A percentile compares a stretch with the other conserved stretches of the same genome.
Evolutionary conservation across 2,888 invertebrate genomes (phyloP).

Genomic region (Acronicta aceris): DNA sequence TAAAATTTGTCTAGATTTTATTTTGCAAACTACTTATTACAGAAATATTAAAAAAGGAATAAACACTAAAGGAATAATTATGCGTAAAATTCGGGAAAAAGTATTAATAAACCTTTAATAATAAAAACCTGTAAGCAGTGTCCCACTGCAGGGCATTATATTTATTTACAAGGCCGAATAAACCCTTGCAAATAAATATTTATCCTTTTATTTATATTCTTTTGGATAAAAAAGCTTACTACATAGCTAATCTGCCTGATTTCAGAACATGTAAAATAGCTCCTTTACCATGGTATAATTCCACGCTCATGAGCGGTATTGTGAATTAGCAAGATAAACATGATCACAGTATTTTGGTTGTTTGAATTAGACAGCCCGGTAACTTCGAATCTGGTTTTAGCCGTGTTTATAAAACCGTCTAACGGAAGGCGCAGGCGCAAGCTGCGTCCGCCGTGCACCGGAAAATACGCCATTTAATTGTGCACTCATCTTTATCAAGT

Average conservation of each 20-base stretch:
- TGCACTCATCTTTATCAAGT: slow-evolving; percentile 55
- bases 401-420: slow-evolving; percentile 49
- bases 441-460: slow-evolving; percentile 75
- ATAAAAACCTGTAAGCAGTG: too few relatives aligned
- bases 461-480: slow-evolving; percentile 63
- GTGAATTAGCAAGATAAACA: slow-evolving; percentile 35
- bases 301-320: slow-evolving; percentile 5
- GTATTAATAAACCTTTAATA: too few relatives aligned
- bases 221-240: too few relatives aligned
- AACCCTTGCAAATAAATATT: background rate
- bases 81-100: too few relatives aligned
- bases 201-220: background rate
- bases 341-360: slow-evolving; percentile 28
- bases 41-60: background rate
- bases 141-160: too few relatives aligned
- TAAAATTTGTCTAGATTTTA: slow-evolving; percentile 1
- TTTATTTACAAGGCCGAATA: too few relatives aligned
- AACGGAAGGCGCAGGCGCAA: slow-evolving; percentile 76
- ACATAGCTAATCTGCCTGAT: background rate
- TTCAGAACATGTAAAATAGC: background rate
- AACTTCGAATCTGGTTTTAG: slow-evolving; percentile 40
- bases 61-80: too few relatives aligned
- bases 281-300: background rate
- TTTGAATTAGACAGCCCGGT: slow-evolving; percentile 34
- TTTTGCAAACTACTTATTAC: background rate